Evolutionary conservation across 2,113 vertebrate species (phyloP).

Genomic region (Platichthys flesus): DNA sequence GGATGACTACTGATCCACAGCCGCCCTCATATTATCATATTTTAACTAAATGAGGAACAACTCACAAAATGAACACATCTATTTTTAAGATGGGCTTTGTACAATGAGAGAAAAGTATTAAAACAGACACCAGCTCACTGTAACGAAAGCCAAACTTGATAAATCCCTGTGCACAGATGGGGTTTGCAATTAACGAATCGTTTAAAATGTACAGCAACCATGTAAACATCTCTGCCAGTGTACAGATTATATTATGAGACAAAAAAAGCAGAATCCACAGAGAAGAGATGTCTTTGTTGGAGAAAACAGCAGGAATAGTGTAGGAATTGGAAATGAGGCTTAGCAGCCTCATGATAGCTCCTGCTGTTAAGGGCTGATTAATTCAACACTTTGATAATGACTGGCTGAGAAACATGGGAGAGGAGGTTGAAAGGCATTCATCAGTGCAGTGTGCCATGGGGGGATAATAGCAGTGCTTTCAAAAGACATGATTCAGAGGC

Average conservation of each 20-base stretch:
- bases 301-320: slow-evolving; percentile 49
- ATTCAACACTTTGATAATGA: slow-evolving; percentile 77
- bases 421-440: slow-evolving; percentile 69
- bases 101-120: not conserved
- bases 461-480: slow-evolving; percentile 69
- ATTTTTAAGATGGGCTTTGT: not conserved
- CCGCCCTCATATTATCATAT: too few species aligned
- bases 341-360: slow-evolving; percentile 58
- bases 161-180: not conserved
- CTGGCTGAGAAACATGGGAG: slow-evolving; percentile 63
- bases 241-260: slow-evolving; percentile 31
- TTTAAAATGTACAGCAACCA: slow-evolving; percentile 33
- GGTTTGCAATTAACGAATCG: not conserved
- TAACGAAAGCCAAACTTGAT: not conserved
- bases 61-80: too few species aligned
- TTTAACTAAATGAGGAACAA: too few species aligned
- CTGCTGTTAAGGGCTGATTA: slow-evolving; percentile 77
- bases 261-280: slow-evolving; percentile 33
- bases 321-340: slow-evolving; percentile 64
- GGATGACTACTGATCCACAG: too few species aligned
- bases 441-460: slow-evolving; percentile 64
- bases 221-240: slow-evolving; percentile 14
- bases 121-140: not conserved
- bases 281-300: slow-evolving; percentile 41
- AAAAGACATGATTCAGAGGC: slow-evolving; percentile 61